Conservation (phyloP, 2,888 invertebrate species). For the Lepidonotus clava region DNA sequence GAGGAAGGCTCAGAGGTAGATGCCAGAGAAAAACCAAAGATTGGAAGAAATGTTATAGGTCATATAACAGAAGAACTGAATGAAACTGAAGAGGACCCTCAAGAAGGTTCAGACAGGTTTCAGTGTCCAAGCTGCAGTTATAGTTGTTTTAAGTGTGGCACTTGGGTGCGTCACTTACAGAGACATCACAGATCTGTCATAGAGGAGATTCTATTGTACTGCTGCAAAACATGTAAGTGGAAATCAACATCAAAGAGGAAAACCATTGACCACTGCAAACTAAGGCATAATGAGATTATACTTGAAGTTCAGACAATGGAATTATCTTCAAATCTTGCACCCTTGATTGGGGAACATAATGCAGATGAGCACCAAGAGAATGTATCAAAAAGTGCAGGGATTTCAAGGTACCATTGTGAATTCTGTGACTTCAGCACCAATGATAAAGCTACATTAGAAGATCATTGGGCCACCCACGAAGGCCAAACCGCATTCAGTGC, state of each 20-base stretch:
- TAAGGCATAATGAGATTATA: constrained; percentile 37
- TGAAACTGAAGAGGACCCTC: constrained; percentile 3
- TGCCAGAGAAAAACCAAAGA: neutral
- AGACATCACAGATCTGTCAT: neutral
- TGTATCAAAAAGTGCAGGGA: neutral
- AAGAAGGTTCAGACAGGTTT: constrained; percentile 14
- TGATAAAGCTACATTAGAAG: constrained; percentile 19
- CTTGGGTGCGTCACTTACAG: constrained; percentile 39
- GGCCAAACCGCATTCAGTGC: neutral
- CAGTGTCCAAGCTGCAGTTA: constrained; percentile 26
- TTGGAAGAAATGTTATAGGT: neutral
- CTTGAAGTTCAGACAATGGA: constrained; percentile 31
- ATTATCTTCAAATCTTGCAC: neutral
- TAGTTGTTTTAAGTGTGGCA: constrained; percentile 25
- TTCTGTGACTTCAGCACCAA: constrained; percentile 55
- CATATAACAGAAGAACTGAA: neutral
- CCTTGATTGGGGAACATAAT: neutral
- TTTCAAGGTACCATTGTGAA: constrained; percentile 52
- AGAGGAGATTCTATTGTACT: constrained; percentile 29
- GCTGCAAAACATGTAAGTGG: constrained; percentile 50
- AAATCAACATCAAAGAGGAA: constrained; percentile 22
- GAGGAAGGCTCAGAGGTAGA: neutral
- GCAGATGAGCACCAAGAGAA: neutral
- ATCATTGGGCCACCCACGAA: constrained; percentile 39
- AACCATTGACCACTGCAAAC: constrained; percentile 51